Percentiles rank a stretch among this genome's conserved stretches.
Evolutionary conservation across 2,888 invertebrate genomes (phyloP).

Genomic region (Mycogona germanica): DNA sequence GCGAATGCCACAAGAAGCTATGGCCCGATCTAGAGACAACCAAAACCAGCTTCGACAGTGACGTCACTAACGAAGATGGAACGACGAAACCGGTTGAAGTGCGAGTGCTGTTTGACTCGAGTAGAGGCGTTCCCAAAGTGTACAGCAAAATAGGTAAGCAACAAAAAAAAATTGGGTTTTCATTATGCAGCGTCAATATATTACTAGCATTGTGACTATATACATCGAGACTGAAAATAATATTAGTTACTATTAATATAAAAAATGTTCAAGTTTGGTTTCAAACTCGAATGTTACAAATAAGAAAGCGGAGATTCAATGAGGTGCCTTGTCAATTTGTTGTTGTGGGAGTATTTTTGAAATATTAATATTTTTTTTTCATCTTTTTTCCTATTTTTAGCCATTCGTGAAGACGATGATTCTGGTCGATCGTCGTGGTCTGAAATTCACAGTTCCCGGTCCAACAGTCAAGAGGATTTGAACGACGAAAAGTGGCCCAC

Average conservation of each 20-base stretch:
- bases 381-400: not conserved
- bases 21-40: constrained; percentile 5
- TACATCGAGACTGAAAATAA: too few relatives aligned
- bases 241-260: too few relatives aligned
- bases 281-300: too few relatives aligned
- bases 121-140: constrained; percentile 17
- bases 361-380: too few relatives aligned
- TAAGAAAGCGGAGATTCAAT: too few relatives aligned
- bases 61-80: constrained; percentile 5
- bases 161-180: too few relatives aligned
- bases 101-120: constrained; percentile 22
- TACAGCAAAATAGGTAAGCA: constrained; percentile 23
- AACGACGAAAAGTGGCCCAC: constrained; percentile 47
- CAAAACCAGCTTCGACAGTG: constrained; percentile 11
- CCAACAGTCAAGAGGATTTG: constrained; percentile 34
- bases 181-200: too few relatives aligned
- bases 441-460: constrained; percentile 48
- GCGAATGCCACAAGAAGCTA: constrained; percentile 12
- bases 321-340: not conserved
- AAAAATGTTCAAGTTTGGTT: too few relatives aligned
- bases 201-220: too few relatives aligned
- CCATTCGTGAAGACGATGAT: constrained; percentile 44
- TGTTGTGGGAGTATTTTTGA: not conserved
- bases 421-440: constrained; percentile 48
- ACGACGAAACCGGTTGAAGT: constrained; percentile 21